phyloP scores from a whole-genome alignment of 2,888 invertebrate species.

The Hololepta plana region DNA sequence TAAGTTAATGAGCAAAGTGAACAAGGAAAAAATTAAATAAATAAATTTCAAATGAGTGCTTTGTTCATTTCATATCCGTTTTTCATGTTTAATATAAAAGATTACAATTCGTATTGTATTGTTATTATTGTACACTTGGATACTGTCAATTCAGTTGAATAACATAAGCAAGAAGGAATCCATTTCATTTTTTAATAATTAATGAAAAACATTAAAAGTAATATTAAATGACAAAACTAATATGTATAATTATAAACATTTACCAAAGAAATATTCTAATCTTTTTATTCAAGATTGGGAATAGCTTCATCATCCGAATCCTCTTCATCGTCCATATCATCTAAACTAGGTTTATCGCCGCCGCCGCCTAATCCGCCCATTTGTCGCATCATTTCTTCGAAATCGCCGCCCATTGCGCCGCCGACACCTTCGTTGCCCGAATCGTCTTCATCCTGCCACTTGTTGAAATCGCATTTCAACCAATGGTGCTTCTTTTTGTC shows the following conservation, averaged over 20 bases:
- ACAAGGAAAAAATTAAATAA: too few species aligned
- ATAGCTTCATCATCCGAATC: constrained; percentile 70
- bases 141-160: too few species aligned
- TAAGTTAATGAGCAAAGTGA: too few species aligned
- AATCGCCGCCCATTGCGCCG: constrained; percentile 26
- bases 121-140: too few species aligned
- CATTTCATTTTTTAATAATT: too few species aligned
- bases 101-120: too few species aligned
- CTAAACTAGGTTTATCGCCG: constrained; percentile 49
- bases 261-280: too few species aligned
- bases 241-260: constrained; percentile 3
- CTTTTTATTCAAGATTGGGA: constrained; percentile 48
- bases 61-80: too few species aligned
- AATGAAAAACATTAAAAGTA: constrained; percentile 3
- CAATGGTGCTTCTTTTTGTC: constrained; percentile 82
- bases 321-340: constrained; percentile 45
- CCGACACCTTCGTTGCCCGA: constrained; percentile 57
- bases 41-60: too few species aligned
- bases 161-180: too few species aligned
- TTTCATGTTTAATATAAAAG: too few species aligned
- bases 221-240: constrained; percentile 7
- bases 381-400: constrained; percentile 55
- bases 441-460: constrained; percentile 95
- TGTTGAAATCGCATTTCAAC: constrained; percentile 93
- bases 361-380: constrained; percentile 44